Conservation (phyloP, 2,113 vertebrate species). For the Chascanopsetta lugubris region DNA sequence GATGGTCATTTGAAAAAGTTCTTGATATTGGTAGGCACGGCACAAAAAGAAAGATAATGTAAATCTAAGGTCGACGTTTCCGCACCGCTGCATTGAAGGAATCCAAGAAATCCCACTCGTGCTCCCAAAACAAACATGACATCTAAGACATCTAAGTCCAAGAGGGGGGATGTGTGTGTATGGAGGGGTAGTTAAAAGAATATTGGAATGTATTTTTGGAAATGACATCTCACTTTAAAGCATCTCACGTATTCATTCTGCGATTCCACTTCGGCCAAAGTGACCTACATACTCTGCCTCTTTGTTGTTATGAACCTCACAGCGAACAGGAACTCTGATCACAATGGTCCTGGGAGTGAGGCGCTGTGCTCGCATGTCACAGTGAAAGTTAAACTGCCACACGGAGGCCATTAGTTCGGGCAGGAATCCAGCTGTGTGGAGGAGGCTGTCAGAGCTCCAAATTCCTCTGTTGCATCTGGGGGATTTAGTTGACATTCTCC, state of each 20-base stretch:
- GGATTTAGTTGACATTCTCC: constrained; percentile 62
- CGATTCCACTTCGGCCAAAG: constrained; percentile 1
- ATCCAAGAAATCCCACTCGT: too few species aligned
- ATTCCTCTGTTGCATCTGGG: constrained; percentile 71
- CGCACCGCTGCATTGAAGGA: too few species aligned
- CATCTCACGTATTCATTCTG: not conserved
- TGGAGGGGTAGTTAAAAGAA: too few species aligned
- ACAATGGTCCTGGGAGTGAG: constrained; percentile 24
- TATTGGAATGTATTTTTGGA: not conserved
- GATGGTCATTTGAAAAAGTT: too few species aligned
- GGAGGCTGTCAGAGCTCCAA: constrained; percentile 45
- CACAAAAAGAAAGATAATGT: too few species aligned
- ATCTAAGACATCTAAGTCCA: too few species aligned
- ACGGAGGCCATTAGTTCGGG: constrained; percentile 55
- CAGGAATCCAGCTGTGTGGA: constrained; percentile 49
- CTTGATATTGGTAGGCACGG: too few species aligned
- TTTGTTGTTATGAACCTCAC: constrained; percentile 14
- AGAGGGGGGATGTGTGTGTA: too few species aligned
- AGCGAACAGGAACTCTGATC: constrained; percentile 15
- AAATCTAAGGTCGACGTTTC: too few species aligned
- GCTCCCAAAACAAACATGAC: too few species aligned
- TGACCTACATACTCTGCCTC: constrained; percentile 3
- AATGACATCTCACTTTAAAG: not conserved
- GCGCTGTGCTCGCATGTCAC: constrained; percentile 17
- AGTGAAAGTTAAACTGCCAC: constrained; percentile 37